A percentile compares a stretch with the other conserved stretches of the same genome.
Evolutionary conservation across 2,113 vertebrate species (phyloP).

Genomic region (Podarcis muralis): DNA sequence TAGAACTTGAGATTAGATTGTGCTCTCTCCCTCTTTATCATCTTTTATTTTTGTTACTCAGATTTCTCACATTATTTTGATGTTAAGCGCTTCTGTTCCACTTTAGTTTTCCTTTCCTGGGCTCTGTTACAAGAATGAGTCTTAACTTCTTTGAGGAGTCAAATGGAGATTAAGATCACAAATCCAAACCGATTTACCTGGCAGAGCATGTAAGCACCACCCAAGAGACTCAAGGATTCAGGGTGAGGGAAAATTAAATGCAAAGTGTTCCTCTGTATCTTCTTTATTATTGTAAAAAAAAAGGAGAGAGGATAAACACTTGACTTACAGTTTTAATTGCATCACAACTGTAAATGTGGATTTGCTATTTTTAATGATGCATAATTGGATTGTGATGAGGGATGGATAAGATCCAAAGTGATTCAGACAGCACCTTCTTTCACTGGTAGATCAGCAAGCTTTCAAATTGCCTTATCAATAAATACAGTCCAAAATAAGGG

Average conservation of each 20-base stretch:
- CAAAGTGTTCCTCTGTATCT: not conserved
- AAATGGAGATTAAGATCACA: constrained; percentile 18
- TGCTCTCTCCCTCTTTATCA: too few species aligned
- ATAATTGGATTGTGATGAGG: constrained; percentile 5
- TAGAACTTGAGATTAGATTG: not conserved
- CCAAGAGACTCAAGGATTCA: not conserved
- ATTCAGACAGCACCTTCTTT: not conserved
- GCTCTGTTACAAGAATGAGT: constrained; percentile 29
- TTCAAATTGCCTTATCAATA: not conserved
- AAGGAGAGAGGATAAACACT: too few species aligned
- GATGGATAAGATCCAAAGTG: not conserved
- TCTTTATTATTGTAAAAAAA: constrained; percentile 7
- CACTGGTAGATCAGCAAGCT: not conserved
- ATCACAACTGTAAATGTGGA: not conserved
- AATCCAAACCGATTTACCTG: not conserved
- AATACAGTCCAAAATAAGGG: not conserved
- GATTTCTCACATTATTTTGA: not conserved
- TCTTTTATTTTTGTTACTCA: constrained; percentile 11
- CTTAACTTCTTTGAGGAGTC: constrained; percentile 1
- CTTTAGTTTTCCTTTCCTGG: constrained; percentile 18
- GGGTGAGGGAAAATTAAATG: fast-evolving
- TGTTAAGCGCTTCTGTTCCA: constrained; percentile 25
- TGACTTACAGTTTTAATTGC: constrained; percentile 7
- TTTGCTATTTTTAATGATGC: not conserved
- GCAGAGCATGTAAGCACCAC: constrained; percentile 27